A percentile compares a stretch with the other conserved stretches of the same genome.
Conservation (phyloP, 2,797 vertebrate genomes). For the Syndactyla subalaris region DNA sequence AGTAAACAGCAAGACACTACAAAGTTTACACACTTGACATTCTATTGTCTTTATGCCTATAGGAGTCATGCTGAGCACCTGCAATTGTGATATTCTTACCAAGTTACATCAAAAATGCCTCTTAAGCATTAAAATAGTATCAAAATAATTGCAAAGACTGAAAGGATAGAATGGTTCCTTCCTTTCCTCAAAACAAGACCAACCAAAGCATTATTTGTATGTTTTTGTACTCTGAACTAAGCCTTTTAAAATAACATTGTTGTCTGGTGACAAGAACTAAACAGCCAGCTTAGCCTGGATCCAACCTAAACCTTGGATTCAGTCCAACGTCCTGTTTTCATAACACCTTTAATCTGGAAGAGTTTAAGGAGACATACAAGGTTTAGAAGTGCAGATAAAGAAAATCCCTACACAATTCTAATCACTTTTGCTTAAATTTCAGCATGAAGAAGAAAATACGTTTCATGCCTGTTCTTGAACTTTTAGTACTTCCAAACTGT, state of each 20-base stretch:
- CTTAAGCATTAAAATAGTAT: not conserved
- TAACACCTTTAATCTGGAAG: slow-evolving; percentile 52
- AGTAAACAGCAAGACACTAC: not conserved
- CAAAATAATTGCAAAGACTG: not conserved
- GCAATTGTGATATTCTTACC: not conserved
- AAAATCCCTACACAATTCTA: not conserved
- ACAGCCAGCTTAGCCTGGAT: slow-evolving; percentile 59
- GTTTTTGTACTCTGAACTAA: not conserved
- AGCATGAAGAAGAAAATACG: not conserved
- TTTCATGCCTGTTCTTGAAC: not conserved
- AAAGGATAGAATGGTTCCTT: not conserved
- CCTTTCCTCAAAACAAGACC: not conserved
- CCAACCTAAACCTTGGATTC: slow-evolving; percentile 47
- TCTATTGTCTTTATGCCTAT: not conserved
- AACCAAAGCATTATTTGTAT: not conserved
- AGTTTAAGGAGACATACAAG: slow-evolving; percentile 31
- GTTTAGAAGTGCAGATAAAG: slow-evolving; percentile 11
- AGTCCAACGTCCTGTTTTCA: slow-evolving; percentile 56
- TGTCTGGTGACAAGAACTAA: slow-evolving; percentile 23
- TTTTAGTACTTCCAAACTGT: not conserved
- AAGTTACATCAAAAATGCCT: not conserved
- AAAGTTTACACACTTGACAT: not conserved
- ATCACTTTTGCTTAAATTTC: slow-evolving; percentile 21
- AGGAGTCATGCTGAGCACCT: not conserved
- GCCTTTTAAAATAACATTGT: slow-evolving; percentile 54